A percentile compares a stretch with the other conserved stretches of the same genome.
phyloP scores from a whole-genome alignment of 2,797 vertebrate species.

The Sorex maritimensis region DNA sequence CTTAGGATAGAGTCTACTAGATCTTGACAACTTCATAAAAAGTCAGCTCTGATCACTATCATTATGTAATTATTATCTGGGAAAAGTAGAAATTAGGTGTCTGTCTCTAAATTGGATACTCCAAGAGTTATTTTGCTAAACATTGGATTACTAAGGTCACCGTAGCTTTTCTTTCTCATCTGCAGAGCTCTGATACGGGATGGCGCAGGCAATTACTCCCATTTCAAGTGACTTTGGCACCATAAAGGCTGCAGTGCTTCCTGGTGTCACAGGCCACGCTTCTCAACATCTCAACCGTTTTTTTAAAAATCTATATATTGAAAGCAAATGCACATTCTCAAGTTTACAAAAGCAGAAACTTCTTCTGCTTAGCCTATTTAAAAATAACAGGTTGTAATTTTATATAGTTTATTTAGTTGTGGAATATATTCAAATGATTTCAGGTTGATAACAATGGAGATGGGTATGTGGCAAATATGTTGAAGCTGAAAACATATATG shows the following conservation, averaged over 20 bases:
- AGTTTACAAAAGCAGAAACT: neutral
- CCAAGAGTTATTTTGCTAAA: neutral
- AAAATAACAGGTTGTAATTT: neutral
- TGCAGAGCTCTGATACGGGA: neutral
- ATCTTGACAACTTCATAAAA: neutral
- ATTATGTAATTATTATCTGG: neutral
- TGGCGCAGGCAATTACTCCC: neutral
- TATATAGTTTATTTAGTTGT: neutral
- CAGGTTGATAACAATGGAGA: neutral
- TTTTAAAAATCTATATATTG: neutral
- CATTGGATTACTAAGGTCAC: neutral
- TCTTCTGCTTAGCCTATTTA: neutral
- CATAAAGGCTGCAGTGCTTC: neutral
- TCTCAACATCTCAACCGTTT: neutral
- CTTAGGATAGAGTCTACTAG: neutral
- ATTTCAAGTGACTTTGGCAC: neutral
- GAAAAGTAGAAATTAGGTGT: neutral
- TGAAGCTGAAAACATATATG: neutral
- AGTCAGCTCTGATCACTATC: neutral
- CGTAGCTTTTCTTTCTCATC: neutral
- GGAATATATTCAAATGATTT: neutral
- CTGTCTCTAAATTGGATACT: neutral
- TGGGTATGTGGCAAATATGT: neutral
- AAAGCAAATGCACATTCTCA: neutral
- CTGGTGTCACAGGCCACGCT: neutral